Evolutionary conservation across 1,140 invertebrate genomes (phyloP), one percentile per base, ranked within the genome.

Genomic region (Cepaea nemoralis): DNA sequence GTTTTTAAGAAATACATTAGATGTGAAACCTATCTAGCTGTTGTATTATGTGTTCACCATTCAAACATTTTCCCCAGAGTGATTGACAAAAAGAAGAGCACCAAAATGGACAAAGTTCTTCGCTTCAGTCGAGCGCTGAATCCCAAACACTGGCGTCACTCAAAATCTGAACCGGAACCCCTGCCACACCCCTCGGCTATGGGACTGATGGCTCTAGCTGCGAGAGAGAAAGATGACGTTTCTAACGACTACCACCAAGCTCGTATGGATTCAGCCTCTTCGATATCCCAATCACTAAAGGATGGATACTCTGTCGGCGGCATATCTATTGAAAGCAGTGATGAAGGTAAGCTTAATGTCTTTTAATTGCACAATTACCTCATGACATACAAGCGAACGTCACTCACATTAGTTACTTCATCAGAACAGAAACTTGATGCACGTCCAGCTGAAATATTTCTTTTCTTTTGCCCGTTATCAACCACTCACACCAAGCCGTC

Each of bases 101-200:
- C 59, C 24, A 63, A 22, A 39, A 78, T 78, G n/a, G 83, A 83
- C 42, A 77, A 71, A 55, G 76, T 83, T 1, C 69, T 71, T n/a
- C 71, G 83, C 19, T 45, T 83, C 1, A 83, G 80, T 59, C 55
- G 59, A 42, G 83, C 70, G 0, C 24, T 83, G 10, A 81, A 83
- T 27, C 83, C 83, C 27, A 83, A 83, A 37, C 76, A 81, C 27
- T 83, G 83, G 83, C 81, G 81, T 5, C 78, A 71, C 8, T 39
- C 67, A 6, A 70, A 73, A 33, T 27, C 66, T 5, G 78, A 71
- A 35, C 78, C 78, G 0, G 78, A 80, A n/a, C 78, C 78, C 27
- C 35, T 80, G 42, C 78, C 78, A 2, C 78, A 80, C 42, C 78
- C 78, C 0, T 71, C 42, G 39, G 78, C 69, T n/a, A 80, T 80